Percentiles rank a stretch among this genome's conserved stretches.
Conservation (phyloP, 2,797 vertebrate genomes). For the Hyperoplus lanceolatus region DNA sequence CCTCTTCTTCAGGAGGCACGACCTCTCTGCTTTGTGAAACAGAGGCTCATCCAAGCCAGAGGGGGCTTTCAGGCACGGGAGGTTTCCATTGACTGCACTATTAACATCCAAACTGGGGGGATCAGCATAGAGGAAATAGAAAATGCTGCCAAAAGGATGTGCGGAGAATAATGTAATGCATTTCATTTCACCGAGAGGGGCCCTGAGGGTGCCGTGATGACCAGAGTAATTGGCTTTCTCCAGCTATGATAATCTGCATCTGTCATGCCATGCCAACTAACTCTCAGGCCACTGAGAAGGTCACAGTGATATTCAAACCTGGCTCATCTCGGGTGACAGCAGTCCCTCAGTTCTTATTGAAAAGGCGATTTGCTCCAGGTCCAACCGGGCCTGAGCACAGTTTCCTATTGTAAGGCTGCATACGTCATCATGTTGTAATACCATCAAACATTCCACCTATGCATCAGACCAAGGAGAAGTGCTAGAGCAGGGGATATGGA, state of each 20-base stretch:
- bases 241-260: conserved; percentile 83
- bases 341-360: conserved; percentile 38
- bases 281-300: conserved; percentile 76
- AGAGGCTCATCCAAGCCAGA: conserved; percentile 72
- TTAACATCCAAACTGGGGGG: conserved; percentile 75
- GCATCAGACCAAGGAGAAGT: too few relatives aligned
- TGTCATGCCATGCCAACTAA: conserved; percentile 79
- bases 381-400: too few relatives aligned
- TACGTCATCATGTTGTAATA: too few relatives aligned
- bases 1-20: conserved; percentile 60
- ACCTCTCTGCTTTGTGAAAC: conserved; percentile 77
- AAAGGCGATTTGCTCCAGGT: not conserved
- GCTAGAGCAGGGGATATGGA: too few relatives aligned
- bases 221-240: conserved; percentile 83
- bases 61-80: conserved; percentile 69
- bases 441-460: too few relatives aligned
- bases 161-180: conserved; percentile 72
- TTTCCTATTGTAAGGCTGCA: too few relatives aligned
- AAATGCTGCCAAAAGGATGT: conserved; percentile 70
- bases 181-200: conserved; percentile 74
- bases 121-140: conserved; percentile 71
- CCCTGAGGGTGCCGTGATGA: conserved; percentile 75
- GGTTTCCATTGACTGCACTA: conserved; percentile 77
- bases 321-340: conserved; percentile 44
- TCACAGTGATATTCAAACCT: conserved; percentile 69